Evolutionary conservation across 1,140 invertebrate genomes (phyloP).

Genomic region (Drosophila fuyamai): DNA sequence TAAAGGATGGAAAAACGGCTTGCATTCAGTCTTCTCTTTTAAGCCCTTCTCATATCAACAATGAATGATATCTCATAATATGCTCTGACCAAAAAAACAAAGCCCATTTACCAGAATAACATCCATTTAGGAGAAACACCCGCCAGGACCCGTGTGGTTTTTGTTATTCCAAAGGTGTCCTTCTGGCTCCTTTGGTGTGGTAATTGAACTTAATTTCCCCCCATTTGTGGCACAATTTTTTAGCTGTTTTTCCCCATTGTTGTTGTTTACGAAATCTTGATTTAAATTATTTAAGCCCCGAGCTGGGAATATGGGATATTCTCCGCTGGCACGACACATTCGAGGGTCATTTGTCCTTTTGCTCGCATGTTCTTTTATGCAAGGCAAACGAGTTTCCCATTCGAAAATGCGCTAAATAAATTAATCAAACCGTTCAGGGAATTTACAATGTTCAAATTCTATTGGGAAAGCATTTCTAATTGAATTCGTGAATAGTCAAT

Average conservation of each 20-base stretch:
- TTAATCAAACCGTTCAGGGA: slow-evolving; percentile 56
- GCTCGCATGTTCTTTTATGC: slow-evolving; percentile 52
- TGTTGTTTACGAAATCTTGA: slow-evolving; percentile 59
- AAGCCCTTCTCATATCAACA: not conserved
- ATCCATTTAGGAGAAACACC: slow-evolving; percentile 2
- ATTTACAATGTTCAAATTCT: slow-evolving; percentile 50
- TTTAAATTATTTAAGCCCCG: slow-evolving; percentile 71
- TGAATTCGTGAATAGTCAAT: slow-evolving; percentile 27
- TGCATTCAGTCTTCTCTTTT: slow-evolving; percentile 2
- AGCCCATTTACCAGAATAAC: slow-evolving; percentile 26
- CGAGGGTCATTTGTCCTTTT: slow-evolving; percentile 33
- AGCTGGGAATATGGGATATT: slow-evolving; percentile 28
- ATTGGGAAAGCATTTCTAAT: slow-evolving; percentile 34
- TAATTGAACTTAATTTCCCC: slow-evolving; percentile 57
- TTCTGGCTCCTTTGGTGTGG: slow-evolving; percentile 32
- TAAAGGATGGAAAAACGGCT: not conserved
- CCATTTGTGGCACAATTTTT: slow-evolving; percentile 42
- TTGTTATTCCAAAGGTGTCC: slow-evolving; percentile 18
- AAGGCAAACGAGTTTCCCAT: slow-evolving; percentile 21
- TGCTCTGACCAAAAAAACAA: slow-evolving; percentile 1
- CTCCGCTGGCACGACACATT: slow-evolving; percentile 62
- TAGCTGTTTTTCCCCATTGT: slow-evolving; percentile 15
- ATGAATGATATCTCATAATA: slow-evolving; percentile 41
- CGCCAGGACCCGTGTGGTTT: not conserved
- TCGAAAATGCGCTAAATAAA: slow-evolving; percentile 57